Conservation (phyloP, 2,888 invertebrate genomes). For the Trachelus troglodyta region DNA sequence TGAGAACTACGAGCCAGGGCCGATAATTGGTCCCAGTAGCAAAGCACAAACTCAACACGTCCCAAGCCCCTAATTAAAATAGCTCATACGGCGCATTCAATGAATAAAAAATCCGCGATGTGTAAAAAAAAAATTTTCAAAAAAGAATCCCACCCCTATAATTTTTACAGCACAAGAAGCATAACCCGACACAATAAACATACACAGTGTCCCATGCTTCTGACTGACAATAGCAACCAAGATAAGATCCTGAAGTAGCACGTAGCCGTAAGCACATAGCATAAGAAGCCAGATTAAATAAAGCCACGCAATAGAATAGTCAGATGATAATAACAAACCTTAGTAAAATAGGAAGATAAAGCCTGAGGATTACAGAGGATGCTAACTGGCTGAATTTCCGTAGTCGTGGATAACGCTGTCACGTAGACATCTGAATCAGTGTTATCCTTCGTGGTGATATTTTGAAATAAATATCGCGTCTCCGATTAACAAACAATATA, state of each 20-base stretch:
- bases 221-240: neutral
- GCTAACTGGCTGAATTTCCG: neutral
- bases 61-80: neutral
- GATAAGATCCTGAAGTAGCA: neutral
- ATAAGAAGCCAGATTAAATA: neutral
- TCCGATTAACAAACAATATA: neutral
- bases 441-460: neutral
- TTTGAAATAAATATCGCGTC: neutral
- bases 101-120: neutral
- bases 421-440: neutral
- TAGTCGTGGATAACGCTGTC: neutral
- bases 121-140: neutral
- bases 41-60: neutral
- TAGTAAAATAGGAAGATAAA: neutral
- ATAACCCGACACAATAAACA: neutral
- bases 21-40: slow-evolving; percentile 11
- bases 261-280: neutral
- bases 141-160: neutral
- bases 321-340: neutral
- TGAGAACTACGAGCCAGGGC: slow-evolving; percentile 12
- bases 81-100: neutral
- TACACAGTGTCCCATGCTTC: neutral
- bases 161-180: neutral
- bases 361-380: neutral
- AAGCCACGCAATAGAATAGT: neutral